Evolutionary conservation across 2,113 vertebrate species (phyloP).

Genomic region (Cheilinus undulatus): DNA sequence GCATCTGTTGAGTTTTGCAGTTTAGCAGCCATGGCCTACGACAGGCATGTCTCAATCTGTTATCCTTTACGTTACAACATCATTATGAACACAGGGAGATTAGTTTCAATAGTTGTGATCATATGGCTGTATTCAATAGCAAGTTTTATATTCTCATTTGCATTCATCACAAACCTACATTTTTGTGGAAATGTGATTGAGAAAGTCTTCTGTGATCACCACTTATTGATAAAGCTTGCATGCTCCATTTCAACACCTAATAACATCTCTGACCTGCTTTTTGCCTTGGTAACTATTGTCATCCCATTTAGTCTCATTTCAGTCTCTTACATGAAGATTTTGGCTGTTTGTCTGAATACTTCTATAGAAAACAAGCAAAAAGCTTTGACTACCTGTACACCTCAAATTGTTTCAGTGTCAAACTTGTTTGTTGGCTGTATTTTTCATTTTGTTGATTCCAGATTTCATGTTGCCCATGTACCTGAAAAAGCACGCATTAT

Average conservation of each 20-base stretch:
- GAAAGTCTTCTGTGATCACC: constrained; percentile 51
- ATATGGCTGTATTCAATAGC: constrained; percentile 17
- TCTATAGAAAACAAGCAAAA: constrained; percentile 41
- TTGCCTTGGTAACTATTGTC: neutral
- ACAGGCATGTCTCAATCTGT: constrained; percentile 42
- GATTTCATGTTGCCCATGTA: neutral
- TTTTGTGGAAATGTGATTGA: constrained; percentile 37
- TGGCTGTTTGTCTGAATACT: constrained; percentile 12
- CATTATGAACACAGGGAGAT: constrained; percentile 32
- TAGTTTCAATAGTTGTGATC: constrained; percentile 1
- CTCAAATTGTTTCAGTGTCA: constrained; percentile 47
- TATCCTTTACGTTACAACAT: constrained; percentile 28
- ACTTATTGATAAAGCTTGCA: constrained; percentile 30
- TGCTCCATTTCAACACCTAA: constrained; percentile 7
- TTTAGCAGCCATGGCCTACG: constrained; percentile 50
- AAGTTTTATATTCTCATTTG: neutral
- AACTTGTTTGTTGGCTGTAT: constrained; percentile 30
- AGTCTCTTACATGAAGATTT: constrained; percentile 38
- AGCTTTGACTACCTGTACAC: constrained; percentile 36
- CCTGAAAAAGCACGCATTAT: constrained; percentile 15
- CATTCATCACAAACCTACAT: constrained; percentile 1
- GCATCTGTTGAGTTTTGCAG: constrained; percentile 34
- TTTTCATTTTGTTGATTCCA: constrained; percentile 30
- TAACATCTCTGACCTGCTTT: constrained; percentile 13
- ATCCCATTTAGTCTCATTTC: constrained; percentile 31